phyloP scores from a whole-genome alignment of 2,888 invertebrate species.

The Timema podura region DNA sequence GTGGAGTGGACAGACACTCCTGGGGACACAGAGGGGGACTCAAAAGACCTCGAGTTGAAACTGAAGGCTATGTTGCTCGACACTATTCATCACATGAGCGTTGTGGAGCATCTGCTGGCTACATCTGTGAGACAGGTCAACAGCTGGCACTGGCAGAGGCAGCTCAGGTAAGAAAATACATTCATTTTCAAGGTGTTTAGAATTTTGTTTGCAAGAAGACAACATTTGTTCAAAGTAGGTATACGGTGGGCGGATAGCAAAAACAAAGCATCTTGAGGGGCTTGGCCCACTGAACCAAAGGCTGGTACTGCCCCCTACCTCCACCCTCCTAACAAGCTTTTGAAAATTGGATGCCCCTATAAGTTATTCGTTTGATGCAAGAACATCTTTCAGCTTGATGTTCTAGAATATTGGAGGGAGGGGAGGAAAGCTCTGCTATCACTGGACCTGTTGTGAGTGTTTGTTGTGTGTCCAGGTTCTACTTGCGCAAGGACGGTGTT shows the following conservation, averaged over 20 bases:
- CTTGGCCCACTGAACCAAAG: too few relatives aligned
- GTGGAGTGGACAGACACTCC: conserved; percentile 47
- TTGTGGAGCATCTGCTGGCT: conserved; percentile 72
- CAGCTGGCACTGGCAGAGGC: conserved; percentile 96
- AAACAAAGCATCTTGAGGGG: too few relatives aligned
- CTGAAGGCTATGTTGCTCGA: conserved; percentile 90
- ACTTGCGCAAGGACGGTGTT: conserved; percentile 56
- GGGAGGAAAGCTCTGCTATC: too few relatives aligned
- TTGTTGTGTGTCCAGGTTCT: conserved; percentile 55
- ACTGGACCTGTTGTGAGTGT: too few relatives aligned
- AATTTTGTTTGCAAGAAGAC: background rate
- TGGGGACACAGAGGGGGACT: conserved; percentile 47
- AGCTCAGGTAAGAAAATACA: conserved; percentile 61
- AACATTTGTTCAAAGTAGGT: background rate
- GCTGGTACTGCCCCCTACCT: too few relatives aligned
- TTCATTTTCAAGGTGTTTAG: conserved; percentile 20
- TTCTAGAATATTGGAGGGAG: too few relatives aligned
- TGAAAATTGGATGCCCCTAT: too few relatives aligned
- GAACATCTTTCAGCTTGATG: too few relatives aligned
- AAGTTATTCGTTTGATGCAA: too few relatives aligned
- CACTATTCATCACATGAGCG: conserved; percentile 83
- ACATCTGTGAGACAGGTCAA: conserved; percentile 59
- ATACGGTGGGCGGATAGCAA: too few relatives aligned
- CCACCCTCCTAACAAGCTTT: too few relatives aligned
- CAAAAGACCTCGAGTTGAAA: conserved; percentile 70